A percentile compares a stretch with the other conserved stretches of the same genome.
phyloP scores from a whole-genome alignment of 1,140 invertebrate species.

The Spodoptera frugiperda region DNA sequence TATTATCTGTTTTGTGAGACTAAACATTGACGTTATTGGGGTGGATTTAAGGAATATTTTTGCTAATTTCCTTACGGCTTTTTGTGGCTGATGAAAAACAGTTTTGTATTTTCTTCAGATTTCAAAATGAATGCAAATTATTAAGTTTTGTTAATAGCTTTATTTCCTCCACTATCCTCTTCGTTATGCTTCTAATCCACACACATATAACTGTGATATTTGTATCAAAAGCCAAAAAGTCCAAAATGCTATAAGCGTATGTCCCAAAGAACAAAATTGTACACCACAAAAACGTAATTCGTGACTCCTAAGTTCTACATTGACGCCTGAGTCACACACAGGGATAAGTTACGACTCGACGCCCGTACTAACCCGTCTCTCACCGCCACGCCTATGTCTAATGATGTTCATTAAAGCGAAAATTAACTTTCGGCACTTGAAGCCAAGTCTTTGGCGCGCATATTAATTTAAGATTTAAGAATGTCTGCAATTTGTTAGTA shows the following conservation, averaged over 20 bases:
- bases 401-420: constrained; percentile 17
- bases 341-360: constrained; percentile 4
- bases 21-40: not conserved
- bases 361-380: constrained; percentile 1
- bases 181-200: too few species aligned
- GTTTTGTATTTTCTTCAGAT: too few species aligned
- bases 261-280: too few species aligned
- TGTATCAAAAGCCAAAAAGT: too few species aligned
- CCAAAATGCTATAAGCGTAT: too few species aligned
- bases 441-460: constrained; percentile 1
- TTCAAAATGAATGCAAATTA: too few species aligned
- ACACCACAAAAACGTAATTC: too few species aligned
- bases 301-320: too few species aligned
- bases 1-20: not conserved
- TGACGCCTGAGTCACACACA: not conserved
- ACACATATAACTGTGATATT: too few species aligned
- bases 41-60: not conserved
- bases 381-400: constrained; percentile 14
- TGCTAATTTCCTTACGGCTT: not conserved
- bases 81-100: too few species aligned
- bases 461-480: constrained; percentile 29
- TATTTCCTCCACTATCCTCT: too few species aligned
- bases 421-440: constrained; percentile 20
- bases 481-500: not conserved
- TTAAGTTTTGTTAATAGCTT: too few species aligned